Evolutionary conservation across 2,888 invertebrate genomes (phyloP).

Genomic region (Drosophila sordidula): DNA sequence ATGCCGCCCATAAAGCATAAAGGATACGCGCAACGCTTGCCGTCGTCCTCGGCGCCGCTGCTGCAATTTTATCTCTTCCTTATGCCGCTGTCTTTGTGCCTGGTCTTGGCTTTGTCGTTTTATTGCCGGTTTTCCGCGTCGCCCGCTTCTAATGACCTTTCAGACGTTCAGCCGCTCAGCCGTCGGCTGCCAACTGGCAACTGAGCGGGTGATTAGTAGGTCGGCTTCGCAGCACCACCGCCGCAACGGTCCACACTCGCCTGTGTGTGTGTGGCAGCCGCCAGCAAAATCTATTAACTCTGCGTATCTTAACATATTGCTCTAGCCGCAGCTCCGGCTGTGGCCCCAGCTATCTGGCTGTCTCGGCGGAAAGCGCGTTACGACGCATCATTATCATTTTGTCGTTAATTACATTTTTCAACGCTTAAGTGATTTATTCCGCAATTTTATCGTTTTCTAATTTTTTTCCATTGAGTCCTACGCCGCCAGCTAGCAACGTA

Average conservation of each 20-base stretch:
- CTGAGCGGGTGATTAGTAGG: slow-evolving; percentile 68
- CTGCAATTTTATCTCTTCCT: slow-evolving; percentile 73
- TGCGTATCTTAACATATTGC: slow-evolving; percentile 54
- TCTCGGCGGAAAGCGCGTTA: slow-evolving; percentile 58
- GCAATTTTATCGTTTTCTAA: slow-evolving; percentile 80
- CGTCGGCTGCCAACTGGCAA: slow-evolving; percentile 22
- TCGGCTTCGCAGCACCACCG: slow-evolving; percentile 24
- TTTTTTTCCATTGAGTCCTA: slow-evolving; percentile 60
- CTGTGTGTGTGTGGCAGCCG: slow-evolving; percentile 43
- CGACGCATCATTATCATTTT: slow-evolving; percentile 78
- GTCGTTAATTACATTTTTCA: slow-evolving; percentile 81
- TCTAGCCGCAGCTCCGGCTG: not conserved
- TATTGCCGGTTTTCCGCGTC: slow-evolving; percentile 61
- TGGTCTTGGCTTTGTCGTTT: slow-evolving; percentile 51
- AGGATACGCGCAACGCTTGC: slow-evolving; percentile 61
- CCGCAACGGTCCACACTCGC: not conserved
- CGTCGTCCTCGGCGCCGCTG: slow-evolving; percentile 27
- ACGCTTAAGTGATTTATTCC: slow-evolving; percentile 74
- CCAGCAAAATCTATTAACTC: slow-evolving; percentile 64
- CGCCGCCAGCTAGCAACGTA: slow-evolving; percentile 17
- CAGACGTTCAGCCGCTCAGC: slow-evolving; percentile 34
- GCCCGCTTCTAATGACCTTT: slow-evolving; percentile 72
- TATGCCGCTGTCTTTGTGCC: slow-evolving; percentile 63
- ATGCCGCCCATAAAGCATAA: slow-evolving; percentile 74
- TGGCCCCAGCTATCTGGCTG: slow-evolving; percentile 17